Conservation (phyloP, 2,113 vertebrate genomes). For the Myiozetetes cayanensis region DNA sequence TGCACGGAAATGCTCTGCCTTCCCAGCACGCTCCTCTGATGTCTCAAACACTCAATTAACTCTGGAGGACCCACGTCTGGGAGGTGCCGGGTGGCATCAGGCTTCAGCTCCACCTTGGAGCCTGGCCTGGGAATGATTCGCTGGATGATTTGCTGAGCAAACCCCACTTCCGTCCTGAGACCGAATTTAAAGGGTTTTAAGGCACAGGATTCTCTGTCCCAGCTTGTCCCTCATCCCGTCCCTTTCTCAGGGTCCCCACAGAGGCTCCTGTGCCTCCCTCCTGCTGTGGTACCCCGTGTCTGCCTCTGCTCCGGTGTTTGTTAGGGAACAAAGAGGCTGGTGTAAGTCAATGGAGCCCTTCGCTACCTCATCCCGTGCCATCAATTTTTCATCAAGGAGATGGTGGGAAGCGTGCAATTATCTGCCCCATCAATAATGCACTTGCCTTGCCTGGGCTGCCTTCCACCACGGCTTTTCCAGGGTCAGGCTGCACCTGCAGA, state of each 20-base stretch:
- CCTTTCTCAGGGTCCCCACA: not conserved
- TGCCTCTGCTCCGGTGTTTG: not conserved
- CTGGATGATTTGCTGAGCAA: not conserved
- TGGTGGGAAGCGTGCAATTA: not conserved
- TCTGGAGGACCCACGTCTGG: not conserved
- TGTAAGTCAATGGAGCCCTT: not conserved
- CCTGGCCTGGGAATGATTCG: not conserved
- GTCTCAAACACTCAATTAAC: not conserved
- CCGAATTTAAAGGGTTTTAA: not conserved
- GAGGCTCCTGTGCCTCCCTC: not conserved
- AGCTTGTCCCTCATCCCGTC: fast-evolving
- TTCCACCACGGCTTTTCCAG: not conserved
- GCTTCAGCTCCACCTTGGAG: not conserved
- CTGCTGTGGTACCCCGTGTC: fast-evolving
- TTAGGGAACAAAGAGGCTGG: not conserved
- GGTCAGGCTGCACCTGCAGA: not conserved
- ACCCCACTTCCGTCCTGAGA: not conserved
- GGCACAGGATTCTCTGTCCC: not conserved
- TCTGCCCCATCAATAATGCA: constrained; percentile 24
- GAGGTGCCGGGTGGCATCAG: not conserved
- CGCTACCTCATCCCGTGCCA: not conserved
- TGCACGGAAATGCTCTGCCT: not conserved
- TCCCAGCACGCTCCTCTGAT: not conserved
- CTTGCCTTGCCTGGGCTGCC: not conserved
- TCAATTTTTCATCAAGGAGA: constrained; percentile 69